Evolutionary conservation across 2,797 vertebrate genomes (phyloP), one percentile per base, ranked within the genome.

Genomic region (Hybognathus amarus): DNA sequence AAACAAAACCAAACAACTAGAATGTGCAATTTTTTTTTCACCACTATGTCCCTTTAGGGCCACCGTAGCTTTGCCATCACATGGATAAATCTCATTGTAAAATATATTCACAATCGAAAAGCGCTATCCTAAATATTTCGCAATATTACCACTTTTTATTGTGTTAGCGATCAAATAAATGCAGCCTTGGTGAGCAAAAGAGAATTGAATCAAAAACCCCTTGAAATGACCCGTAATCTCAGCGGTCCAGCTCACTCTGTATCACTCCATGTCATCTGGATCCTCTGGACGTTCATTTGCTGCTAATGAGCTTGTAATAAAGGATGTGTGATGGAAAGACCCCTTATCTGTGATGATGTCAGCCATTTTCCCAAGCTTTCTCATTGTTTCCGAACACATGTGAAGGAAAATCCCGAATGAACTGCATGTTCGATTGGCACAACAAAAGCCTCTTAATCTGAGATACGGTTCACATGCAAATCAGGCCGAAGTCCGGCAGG

Each of bases 231-330:
- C 74, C 54, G 4, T 47, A 33, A 47, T 61, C 52, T 45, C 38
- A 42, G 12, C 11, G 40, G 79, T 42, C 78, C 67, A 45, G 83
- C 59, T 84, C 69, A 56, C 69, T 4, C n/a, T n/a, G 40, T 50
- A 47, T 73, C 47, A 50, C 22, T 45, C 54, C 70, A 64, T 63
- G 69, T 84, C 64, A 68, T 66, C 66, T 24, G 4, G 30, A 73
- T 74, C 68, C 82, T 87, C 63, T 78, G 66, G 54, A n/a, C 33
- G 6, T 79, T 80, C 73, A 33, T 80, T 54, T 42, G 54, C 64
- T 54, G 47, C 27, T 84, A 84, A 83, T 75, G 68, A 84, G 66
- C 42, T 63, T 17, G 27, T 74, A 20, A 42, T 70, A 79, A 79
- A 24, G 68, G 63, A 73, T 15, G 20, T 79, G 56, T 36, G 33